These are phyloP conservation scores for Lanius collurio DNA, from an alignment of 2,113 vertebrate genomes.

Conservation along the genomic window DNA sequence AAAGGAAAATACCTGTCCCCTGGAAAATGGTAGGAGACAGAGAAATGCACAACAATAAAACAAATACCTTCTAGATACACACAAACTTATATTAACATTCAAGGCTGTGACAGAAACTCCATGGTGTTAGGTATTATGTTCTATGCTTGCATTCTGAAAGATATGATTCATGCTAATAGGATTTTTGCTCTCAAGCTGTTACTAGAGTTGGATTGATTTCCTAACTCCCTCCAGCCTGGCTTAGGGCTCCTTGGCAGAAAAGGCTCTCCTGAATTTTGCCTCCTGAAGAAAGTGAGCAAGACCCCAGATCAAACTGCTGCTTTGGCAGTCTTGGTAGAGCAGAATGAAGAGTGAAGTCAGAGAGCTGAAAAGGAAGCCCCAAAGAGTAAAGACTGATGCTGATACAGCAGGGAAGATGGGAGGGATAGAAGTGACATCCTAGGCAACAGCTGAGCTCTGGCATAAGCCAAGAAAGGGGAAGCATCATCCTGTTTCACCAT, in stretches of 20 bases:
- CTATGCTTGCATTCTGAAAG: neutral
- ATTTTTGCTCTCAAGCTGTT: neutral
- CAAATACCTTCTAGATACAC: neutral
- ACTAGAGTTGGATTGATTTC: neutral
- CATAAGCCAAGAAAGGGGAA: neutral
- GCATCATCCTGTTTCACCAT: rapidly evolving
- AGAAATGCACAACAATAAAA: slow-evolving; percentile 5
- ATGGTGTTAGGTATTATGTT: neutral
- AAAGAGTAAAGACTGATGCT: neutral
- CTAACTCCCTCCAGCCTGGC: neutral
- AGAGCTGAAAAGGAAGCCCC: neutral
- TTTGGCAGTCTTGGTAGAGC: neutral
- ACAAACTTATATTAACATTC: neutral
- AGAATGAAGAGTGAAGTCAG: neutral
- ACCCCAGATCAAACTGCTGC: neutral
- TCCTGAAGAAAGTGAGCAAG: neutral
- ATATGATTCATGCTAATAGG: neutral
- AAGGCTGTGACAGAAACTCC: neutral
- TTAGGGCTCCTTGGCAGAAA: neutral
- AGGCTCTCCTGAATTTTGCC: neutral
- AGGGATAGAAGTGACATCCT: neutral
- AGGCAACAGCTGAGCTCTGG: neutral
- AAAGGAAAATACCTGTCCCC: slow-evolving; percentile 33
- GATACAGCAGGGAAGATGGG: neutral
- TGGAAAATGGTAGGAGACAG: neutral